Evolutionary conservation across 2,797 vertebrate species (phyloP), one percentile per base, ranked within the genome.

Genomic region (Protosalanx chinensis): DNA sequence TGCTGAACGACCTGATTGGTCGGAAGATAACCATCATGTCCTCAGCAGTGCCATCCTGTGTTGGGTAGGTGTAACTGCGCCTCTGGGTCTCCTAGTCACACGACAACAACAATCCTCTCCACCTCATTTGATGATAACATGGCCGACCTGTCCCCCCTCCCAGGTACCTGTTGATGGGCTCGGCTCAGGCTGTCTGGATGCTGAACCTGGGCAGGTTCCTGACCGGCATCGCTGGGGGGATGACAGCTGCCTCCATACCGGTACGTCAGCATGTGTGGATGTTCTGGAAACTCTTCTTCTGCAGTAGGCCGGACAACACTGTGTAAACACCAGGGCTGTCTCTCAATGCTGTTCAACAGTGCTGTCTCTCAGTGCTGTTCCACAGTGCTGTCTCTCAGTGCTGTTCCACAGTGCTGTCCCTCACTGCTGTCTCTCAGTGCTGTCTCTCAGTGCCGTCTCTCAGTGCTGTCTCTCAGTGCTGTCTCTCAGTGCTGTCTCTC

Each of bases 1-100:
- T 96, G 61, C 92, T 98, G 79, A 99, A 94, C 0, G 97, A 98
- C 86, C 76, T 86, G 77, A 86, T 97, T 61, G 97, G 97, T 59
- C 93, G 97, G 59, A 99, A 98, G 74, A 77, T 94, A 59, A 96
- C 93, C 91, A 96, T 99, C 88, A 97, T 98, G 95, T 79, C 92
- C 85, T 98, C 97, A 0, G 94, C 93, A 0, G 41, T 97, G 10
- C 97, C 97, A 0, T 95, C 94, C 0, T 85, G 76, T 0, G 29
- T 88, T 0, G 97, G 97, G 10, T 91, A 67, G 66, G 27, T 7
- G 23, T 29, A 27, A 15, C 5, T 35, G 41, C 12, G 6, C n/a
- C 41, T 29, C 6, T 46, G 41, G 10, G 41, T 46, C 41, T 62
- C 3, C 30, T 16, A 4, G 23, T 30, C 60, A 29, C 60, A 18